Base-by-base conservation (phyloP, 2,113 vertebrate species). In the Chauna torquata region DNA sequence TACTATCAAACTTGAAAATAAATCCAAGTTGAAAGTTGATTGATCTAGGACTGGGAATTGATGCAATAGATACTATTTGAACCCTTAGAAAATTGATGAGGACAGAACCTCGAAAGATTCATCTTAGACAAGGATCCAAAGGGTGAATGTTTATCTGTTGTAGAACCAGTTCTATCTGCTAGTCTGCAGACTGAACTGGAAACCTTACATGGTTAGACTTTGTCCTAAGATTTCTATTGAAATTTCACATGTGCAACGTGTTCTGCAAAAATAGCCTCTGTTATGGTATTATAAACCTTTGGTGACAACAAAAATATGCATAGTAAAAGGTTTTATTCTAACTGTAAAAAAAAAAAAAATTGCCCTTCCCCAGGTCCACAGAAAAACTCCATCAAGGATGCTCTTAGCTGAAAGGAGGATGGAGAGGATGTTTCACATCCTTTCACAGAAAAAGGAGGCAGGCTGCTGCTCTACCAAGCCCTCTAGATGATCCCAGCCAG, bases 1-100 rank as follows among this genome's bases (percentile, higher is more conserved):
- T 42, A 44, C 18, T 93, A 72, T 28, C 66, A 82, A 77, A 80
- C 62, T 59, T 81, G 88, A 92, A 97, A 97, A 97, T 94, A 93
- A 97, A 96, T 86, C 45, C 40, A 70, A 55, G 47, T 40, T 66
- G 47, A 38, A 91, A 85, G 83, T 14, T 58, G 81, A 69, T 90
- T 92, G 92, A 89, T 97, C 72, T 93, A 32, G 45, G 52, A 88
- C 79, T 91, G 62, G 44, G 72, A 96, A 92, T 24, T 75, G 61
- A 72, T 70, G 27, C 78, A 92, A 88, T 3, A 50, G 61, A 88
- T 91, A 66, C 28, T 23, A 68, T 77, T 89, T 71, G 47, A 76
- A 70, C 11, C 16, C 36, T 95, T 59, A 78, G 74, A 92, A 96
- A 96, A 79, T 30, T 47, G 47, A 44, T 66, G 57, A 88, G 59